Evolutionary conservation across 2,113 vertebrate genomes (phyloP).

Genomic region (Vireo altiloquus): DNA sequence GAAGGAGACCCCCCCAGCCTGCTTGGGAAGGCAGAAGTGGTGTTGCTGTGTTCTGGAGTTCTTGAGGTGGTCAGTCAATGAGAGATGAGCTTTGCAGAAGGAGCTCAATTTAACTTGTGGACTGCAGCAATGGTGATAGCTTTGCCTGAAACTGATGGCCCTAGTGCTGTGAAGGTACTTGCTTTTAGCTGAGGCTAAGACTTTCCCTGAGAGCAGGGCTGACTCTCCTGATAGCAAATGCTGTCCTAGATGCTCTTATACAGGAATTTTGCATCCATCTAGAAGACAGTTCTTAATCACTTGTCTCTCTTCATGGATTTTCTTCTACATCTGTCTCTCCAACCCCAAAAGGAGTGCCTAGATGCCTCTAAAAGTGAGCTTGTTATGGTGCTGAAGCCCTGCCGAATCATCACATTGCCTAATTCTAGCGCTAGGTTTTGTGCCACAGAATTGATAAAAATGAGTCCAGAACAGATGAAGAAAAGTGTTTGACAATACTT

Average conservation of each 20-base stretch:
- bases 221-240: not conserved
- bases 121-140: not conserved
- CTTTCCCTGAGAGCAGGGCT: not conserved
- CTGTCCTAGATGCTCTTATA: not conserved
- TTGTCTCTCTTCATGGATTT: not conserved
- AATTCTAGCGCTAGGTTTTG: not conserved
- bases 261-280: not conserved
- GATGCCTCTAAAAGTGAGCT: not conserved
- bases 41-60: not conserved
- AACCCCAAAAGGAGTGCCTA: not conserved
- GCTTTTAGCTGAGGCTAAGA: not conserved
- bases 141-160: not conserved
- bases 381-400: not conserved
- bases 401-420: not conserved
- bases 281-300: not conserved
- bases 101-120: accelerated
- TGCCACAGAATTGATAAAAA: not conserved
- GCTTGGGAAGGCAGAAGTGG: not conserved
- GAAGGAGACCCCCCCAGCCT: not conserved
- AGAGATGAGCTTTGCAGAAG: not conserved
- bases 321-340: not conserved
- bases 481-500: not conserved
- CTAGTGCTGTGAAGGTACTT: not conserved
- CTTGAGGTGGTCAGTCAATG: not conserved
- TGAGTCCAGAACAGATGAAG: not conserved